These are phyloP conservation scores for Megatriorchis doriae DNA, from an alignment of 2,113 vertebrate species.

Conservation along the genomic window DNA sequence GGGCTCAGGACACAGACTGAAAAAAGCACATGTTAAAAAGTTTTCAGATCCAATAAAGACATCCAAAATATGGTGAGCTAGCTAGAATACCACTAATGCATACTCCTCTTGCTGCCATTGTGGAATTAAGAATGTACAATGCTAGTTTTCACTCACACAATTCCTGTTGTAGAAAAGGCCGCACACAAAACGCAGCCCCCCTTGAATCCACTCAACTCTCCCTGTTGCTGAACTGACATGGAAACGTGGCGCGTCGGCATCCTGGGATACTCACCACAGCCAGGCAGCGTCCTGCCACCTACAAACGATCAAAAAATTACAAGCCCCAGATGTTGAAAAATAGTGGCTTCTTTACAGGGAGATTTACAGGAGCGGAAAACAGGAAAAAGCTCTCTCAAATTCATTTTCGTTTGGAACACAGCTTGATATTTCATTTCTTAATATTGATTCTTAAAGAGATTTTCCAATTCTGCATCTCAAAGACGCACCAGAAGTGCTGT, in stretches of 20 bases:
- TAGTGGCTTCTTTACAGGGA: background rate
- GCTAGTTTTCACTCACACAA: background rate
- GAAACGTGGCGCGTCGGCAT: background rate
- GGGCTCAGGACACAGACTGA: background rate
- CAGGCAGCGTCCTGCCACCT: background rate
- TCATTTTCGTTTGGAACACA: background rate
- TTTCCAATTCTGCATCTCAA: background rate
- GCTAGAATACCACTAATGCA: background rate
- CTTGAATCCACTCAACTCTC: conserved; percentile 16
- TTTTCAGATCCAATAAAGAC: background rate
- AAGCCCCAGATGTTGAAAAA: background rate
- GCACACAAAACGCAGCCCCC: background rate
- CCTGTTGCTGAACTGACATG: conserved; percentile 11
- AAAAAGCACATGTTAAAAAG: background rate
- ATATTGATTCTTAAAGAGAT: background rate
- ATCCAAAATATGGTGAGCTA: background rate
- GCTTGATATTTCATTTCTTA: background rate
- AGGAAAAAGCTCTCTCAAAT: background rate
- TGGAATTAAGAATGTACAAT: conserved; percentile 1
- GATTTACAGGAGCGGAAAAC: background rate
- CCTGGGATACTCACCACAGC: background rate
- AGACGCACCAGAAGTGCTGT: background rate
- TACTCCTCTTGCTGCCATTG: conserved; percentile 1
- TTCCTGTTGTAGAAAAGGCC: background rate
- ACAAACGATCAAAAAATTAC: background rate